Base-by-base conservation (phyloP, 2,113 vertebrate genomes). In the Coturnix japonica region DNA sequence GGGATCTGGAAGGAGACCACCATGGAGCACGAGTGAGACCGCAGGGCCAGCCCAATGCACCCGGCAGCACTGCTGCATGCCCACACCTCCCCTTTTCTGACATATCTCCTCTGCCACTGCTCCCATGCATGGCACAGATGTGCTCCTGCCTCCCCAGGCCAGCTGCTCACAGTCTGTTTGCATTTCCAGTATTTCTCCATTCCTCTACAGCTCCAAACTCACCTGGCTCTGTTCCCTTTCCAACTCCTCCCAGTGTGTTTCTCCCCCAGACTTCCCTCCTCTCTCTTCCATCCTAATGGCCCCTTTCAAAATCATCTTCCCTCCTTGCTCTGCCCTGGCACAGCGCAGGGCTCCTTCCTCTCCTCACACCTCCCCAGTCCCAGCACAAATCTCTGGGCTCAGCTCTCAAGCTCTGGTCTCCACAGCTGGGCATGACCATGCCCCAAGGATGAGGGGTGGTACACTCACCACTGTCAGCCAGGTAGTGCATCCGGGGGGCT, bases 401-500 rank as follows among this genome's bases (percentile, higher is more conserved):
- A 15, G 9, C 37, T 25, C 63, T 60, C 8, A 10, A 76, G 43
- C 13, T 80, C 67, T 18, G 59, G 21, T 28, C 13, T 26, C 26
- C 15, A 53, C 15, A 30, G 14, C 51, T 17, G 51, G 51, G 26
- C 3, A 26, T 26, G 15, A 53, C 26, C 26, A 53, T 30, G 15
- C 15, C 51, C 51, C 51, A 53, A 8, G 8, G 82, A 30, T 0
- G 1, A 16, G 25, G 81, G 89, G 21, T 33, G 53, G 8, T 59
- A 47, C 63, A 98, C 99, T 96, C 97, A 99, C 99, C 99, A 4
- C 98, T 99, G 92, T 99, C 98, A 1, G 98, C 97, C 89, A 98
- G 98, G 97, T 98, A 99, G 82, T 98, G 98, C 4, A 97, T 98
- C 39, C 98, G 97, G 51, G 98, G 98, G 96, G 99, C 99, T 99